Evolutionary conservation across 2,888 invertebrate species (phyloP), one percentile per base, ranked within the genome.

Genomic region (Leptothorax acervorum): DNA sequence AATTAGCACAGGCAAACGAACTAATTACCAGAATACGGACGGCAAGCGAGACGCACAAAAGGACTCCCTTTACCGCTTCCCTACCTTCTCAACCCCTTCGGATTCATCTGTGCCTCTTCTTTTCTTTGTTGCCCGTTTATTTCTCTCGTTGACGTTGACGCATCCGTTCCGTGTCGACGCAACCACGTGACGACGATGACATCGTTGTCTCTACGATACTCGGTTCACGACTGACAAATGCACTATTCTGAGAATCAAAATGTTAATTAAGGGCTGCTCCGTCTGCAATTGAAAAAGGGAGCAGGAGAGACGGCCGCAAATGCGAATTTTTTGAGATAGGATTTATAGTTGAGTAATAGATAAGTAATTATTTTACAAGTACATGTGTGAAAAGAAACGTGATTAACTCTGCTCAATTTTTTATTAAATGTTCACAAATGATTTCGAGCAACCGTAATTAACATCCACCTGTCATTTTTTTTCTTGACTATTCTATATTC

Each of bases 11-110:
- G 92, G 90, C 94, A 91, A 94, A 93, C 92, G 93, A 93, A 94
- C 94, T 93, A 94, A 94, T 94, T 94, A 94, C 93, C 91, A 94
- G 93, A 93, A 94, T 92, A 89, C 90, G 91, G 91, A 91, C 85
- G 91, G 91, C 91, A 90, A 92, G 90, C 87, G 88, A 85, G 57
- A 86, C 89, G 90, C 92, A 93, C 93, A 93, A 93, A 93, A 92
- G 91, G 85, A 85, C 73, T 63, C 39, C 35, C 68, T 83, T 74
- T 81, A 62, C 73, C 65, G 74, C 82, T 74, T 35, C 42, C 60
- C 8, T 45, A n/a, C 70, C 68, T 18, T 28, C 53, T 28, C 76
- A 23, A 18, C 23, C 48, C 23, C 42, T 48, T 31, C 71, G 84
- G 66, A 85, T 78, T 81, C 75, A 74, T 86, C 79, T 75, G 39